Percentiles rank a stretch among this genome's conserved stretches.
Evolutionary conservation across 2,797 vertebrate genomes (phyloP).

Genomic region (Molothrus ater): DNA sequence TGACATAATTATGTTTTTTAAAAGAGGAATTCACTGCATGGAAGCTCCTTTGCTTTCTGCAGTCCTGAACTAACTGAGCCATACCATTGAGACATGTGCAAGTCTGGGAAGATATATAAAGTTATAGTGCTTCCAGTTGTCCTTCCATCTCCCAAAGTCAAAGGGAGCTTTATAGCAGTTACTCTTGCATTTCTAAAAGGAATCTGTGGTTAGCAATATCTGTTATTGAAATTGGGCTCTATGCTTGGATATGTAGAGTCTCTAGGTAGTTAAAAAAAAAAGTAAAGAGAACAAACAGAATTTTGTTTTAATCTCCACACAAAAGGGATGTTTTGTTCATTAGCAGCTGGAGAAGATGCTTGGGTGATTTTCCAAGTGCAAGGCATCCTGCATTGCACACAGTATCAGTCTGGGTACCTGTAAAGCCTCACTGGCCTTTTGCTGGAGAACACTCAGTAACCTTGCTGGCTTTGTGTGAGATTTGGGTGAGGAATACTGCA

Average conservation of each 20-base stretch:
- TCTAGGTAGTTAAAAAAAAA: not conserved
- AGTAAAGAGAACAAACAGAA: not conserved
- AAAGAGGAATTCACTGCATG: not conserved
- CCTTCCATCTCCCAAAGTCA: not conserved
- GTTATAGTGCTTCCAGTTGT: not conserved
- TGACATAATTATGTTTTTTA: not conserved
- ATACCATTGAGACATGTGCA: not conserved
- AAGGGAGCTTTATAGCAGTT: not conserved
- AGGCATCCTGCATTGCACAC: not conserved
- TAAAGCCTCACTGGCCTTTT: not conserved
- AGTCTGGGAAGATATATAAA: not conserved
- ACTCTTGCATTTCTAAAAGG: not conserved
- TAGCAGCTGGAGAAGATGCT: not conserved
- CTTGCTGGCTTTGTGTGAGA: not conserved
- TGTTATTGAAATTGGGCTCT: not conserved
- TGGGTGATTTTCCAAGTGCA: not conserved
- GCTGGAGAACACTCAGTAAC: not conserved
- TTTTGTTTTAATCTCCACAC: not conserved
- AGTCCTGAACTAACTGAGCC: not conserved
- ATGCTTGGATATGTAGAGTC: not conserved
- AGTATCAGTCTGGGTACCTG: not conserved
- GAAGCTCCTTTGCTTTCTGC: not conserved
- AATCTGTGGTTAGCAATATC: not conserved
- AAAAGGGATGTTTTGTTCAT: not conserved
- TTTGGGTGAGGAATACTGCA: not conserved